These are phyloP conservation scores for Peromyscus californicus DNA, from an alignment of 2,113 vertebrate genomes.

Conservation along the genomic window DNA sequence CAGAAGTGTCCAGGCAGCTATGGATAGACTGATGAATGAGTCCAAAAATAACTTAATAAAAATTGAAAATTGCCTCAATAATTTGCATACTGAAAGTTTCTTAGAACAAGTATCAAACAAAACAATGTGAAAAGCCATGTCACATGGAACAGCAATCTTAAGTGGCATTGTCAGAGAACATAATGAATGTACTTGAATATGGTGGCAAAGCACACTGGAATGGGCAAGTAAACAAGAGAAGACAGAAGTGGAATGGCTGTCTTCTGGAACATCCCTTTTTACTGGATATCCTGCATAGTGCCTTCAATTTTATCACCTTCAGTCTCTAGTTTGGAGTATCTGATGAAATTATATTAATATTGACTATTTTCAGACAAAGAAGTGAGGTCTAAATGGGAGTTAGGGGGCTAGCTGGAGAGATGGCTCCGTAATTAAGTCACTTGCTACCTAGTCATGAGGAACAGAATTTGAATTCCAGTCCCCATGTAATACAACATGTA, in stretches of 20 bases:
- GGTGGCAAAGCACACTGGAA: background rate
- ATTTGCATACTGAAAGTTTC: background rate
- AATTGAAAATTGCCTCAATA: background rate
- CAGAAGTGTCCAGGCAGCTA: slow-evolving; percentile 3
- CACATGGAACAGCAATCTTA: background rate
- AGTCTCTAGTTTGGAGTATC: background rate
- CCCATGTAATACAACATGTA: too few species aligned
- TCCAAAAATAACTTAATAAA: background rate
- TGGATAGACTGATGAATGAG: background rate
- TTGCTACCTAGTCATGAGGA: background rate
- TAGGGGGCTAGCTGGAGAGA: background rate
- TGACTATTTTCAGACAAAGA: background rate
- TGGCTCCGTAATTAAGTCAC: background rate
- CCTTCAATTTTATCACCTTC: background rate
- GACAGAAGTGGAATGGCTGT: background rate
- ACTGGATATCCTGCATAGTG: background rate
- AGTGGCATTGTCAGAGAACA: background rate
- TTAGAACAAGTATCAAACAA: background rate
- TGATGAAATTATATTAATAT: background rate
- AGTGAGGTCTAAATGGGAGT: background rate
- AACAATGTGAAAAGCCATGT: background rate
- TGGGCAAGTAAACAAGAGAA: background rate
- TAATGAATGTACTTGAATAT: background rate
- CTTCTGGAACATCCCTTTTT: background rate
- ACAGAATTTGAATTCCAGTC: background rate